Evolutionary conservation across 2,888 invertebrate genomes (phyloP), one percentile per base, ranked within the genome.

Genomic region (Charanyca ferruginea): DNA sequence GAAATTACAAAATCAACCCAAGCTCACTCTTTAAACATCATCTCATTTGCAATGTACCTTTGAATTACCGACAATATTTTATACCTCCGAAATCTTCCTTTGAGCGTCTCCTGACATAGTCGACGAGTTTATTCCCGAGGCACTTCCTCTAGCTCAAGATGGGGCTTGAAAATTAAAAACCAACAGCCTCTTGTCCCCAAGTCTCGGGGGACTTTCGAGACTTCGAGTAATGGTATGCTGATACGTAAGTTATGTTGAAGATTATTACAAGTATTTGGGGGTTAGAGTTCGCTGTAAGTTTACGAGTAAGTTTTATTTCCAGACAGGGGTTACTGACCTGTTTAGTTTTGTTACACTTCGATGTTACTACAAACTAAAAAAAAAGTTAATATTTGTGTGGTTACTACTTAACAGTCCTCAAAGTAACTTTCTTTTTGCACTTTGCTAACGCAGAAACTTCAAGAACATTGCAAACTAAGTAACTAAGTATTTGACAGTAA

Each of bases 151-250:
- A 71, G 54, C 73, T 75, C 69, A 82, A 82, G 78, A 83, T 80
- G 83, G 72, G 76, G 77, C 86, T 85, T 84, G 77, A 81, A 84
- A 87, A 87, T 88, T 89, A 85, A 88, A 87, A 88, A 83, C 74
- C 80, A 81, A 83, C 82, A 79, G 79, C 66, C 81, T 80, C 76
- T 78, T 66, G 71, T 32, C 76, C 57, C 60, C 59, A 59, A 68
- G 73, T 59, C 76, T 59, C 77, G 48, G 53, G 61, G 64, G 70
- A 77, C 70, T 62, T 64, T 74, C 58, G 44, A 72, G 76, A 69
- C 62, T 64, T 74, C 58, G 44, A 72, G 76, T 73, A 66, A 65
- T 66, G 69, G 67, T 70, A 68, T 69, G 66, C 74, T 61, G 66
- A 79, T 79, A 72, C 66, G 68, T 71, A 61, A 73, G 67, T 70